Evolutionary conservation across 1,140 invertebrate genomes (phyloP).

Genomic region (Dreissena rostriformis): DNA sequence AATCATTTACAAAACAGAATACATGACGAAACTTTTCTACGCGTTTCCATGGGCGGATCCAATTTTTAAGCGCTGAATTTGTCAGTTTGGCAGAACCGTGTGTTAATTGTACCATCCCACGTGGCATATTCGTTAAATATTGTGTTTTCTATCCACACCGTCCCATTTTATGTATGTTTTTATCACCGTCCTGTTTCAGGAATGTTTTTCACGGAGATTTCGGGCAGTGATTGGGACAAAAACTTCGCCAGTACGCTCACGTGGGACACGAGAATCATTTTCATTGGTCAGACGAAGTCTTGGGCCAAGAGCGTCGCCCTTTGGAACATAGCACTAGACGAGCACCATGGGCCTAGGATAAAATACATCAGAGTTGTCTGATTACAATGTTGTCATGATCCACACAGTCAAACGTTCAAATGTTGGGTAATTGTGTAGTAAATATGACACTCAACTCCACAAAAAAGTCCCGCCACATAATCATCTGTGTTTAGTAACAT

Average conservation of each 20-base stretch:
- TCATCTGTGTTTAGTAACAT: too few relatives aligned
- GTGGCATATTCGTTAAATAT: neutral
- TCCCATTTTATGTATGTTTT: neutral
- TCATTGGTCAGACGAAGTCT: conserved; percentile 61
- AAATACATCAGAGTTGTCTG: too few relatives aligned
- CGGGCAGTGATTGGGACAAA: conserved; percentile 55
- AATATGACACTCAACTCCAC: too few relatives aligned
- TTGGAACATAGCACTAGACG: conserved; percentile 55
- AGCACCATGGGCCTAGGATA: too few relatives aligned
- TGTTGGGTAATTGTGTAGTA: too few relatives aligned
- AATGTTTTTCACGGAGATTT: conserved; percentile 66
- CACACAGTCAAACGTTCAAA: too few relatives aligned
- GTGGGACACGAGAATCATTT: conserved; percentile 59
- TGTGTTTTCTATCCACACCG: neutral
- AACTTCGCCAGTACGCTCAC: conserved; percentile 53
- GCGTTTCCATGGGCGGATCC: neutral
- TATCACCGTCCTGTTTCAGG: conserved; percentile 12
- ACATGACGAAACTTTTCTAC: neutral
- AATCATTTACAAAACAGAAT: neutral
- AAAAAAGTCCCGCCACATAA: too few relatives aligned
- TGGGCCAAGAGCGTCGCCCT: conserved; percentile 63
- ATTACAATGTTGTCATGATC: too few relatives aligned
- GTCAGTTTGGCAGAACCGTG: neutral
- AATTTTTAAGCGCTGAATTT: neutral
- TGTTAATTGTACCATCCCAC: neutral